Base-by-base conservation (phyloP, 2,113 vertebrate species). In the Garra rufa region DNA sequence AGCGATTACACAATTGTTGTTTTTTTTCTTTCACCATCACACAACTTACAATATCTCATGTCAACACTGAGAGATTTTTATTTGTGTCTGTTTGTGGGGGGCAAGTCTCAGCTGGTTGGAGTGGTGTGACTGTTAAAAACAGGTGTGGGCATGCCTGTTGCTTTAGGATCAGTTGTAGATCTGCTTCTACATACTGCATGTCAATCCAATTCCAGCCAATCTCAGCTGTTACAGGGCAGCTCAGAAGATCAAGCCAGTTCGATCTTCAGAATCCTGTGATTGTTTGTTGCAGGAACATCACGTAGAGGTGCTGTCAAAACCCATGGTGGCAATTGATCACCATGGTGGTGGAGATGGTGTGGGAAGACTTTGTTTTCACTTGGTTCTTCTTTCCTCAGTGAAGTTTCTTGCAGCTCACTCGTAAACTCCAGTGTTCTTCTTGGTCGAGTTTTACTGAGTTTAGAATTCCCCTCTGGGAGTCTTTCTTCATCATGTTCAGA, bases 41-140 rank as follows among this genome's bases (percentile, higher is more conserved):
- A 38, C 44, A 46, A 41, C 43, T 67, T 48, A 79, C 59, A 80
- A 19, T 83, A 50, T 71, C 44, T 75, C 65, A 70, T 59, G 43
- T 82, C 69, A 88, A 80, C 75, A 59, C 44, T 82, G 43, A 55
- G 46, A 52, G 61, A 41, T 57, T 44, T 83, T 83, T 88, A 86
- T 88, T 81, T 86, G 85, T 82, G 82, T 84, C 59, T 67, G 61
- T 59, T 67, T 38, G 38, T 82, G 80, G 26, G 70, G 55, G 81
- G 81, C 81, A 86, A 81, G 84, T 85, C 77, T 85, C 84, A 86
- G 84, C 87, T 86, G 87, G 83, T 85, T 71, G 70, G 50, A 76
- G 43, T 43, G 78, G 81, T 85, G 76, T 88, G 87, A 83, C 67
- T 81, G 81, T 86, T 85, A 76, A 73, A 76, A 79, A 76, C 87